These are phyloP conservation scores for Plecturocebus donacophilus DNA, from an alignment of 2,113 vertebrate species.

Conservation along the genomic window DNA sequence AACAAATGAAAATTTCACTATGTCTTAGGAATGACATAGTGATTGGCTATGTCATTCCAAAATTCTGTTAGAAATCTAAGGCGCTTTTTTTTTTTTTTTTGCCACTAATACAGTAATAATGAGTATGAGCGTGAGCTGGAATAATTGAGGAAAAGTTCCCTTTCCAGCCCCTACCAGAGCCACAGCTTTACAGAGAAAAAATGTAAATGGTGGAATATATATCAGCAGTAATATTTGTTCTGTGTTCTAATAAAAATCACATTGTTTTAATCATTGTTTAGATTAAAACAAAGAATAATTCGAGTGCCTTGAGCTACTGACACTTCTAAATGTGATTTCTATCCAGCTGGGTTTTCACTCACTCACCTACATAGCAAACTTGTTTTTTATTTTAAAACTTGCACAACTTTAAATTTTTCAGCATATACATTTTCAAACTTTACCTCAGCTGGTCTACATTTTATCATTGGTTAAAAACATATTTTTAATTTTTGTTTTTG, in stretches of 20 bases:
- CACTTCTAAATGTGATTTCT: background rate
- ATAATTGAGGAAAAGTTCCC: background rate
- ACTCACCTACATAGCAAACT: background rate
- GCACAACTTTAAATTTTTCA: background rate
- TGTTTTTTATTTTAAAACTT: background rate
- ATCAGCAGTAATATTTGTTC: background rate
- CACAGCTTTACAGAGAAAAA: background rate
- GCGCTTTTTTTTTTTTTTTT: background rate
- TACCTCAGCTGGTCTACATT: background rate
- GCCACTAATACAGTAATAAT: background rate
- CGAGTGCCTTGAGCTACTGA: background rate
- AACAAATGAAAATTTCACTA: background rate
- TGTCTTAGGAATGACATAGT: background rate
- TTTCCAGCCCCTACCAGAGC: background rate
- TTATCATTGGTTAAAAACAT: background rate
- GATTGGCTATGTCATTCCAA: background rate
- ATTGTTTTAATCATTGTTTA: background rate
- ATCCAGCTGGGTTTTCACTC: background rate
- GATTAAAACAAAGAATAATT: background rate
- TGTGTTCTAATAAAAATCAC: background rate
- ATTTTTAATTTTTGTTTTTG: background rate
- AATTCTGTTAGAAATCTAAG: background rate
- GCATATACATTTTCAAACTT: background rate
- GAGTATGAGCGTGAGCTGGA: background rate
- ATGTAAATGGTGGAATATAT: background rate